A percentile compares a stretch with the other conserved stretches of the same genome.
Evolutionary conservation across 2,797 vertebrate species (phyloP).

Genomic region (Borostomias antarcticus): DNA sequence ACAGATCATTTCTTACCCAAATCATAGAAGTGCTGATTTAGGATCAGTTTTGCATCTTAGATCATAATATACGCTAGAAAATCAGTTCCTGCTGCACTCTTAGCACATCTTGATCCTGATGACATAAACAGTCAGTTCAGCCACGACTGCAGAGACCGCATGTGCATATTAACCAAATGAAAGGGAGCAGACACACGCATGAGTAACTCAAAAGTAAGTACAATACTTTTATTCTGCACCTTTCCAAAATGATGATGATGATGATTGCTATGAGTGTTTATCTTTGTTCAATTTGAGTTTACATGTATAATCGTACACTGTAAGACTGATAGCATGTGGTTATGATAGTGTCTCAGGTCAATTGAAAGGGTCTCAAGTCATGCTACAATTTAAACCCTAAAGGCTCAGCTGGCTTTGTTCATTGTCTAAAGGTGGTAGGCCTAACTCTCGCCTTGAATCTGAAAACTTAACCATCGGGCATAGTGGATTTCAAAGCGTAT

Average conservation of each 20-base stretch:
- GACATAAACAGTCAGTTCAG: too few species aligned
- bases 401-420: neutral
- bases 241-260: neutral
- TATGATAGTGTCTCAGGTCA: neutral
- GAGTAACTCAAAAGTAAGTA: too few species aligned
- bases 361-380: neutral
- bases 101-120: too few species aligned
- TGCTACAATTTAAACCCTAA: neutral
- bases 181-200: too few species aligned
- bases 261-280: neutral
- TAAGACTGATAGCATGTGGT: neutral
- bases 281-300: neutral
- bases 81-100: too few species aligned
- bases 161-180: too few species aligned
- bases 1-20: too few species aligned
- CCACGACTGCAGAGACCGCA: too few species aligned
- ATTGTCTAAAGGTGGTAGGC: slow-evolving; percentile 16
- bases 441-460: slow-evolving; percentile 26
- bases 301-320: neutral
- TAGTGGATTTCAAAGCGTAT: slow-evolving; percentile 35
- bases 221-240: too few species aligned
- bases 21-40: too few species aligned
- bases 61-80: too few species aligned
- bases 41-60: too few species aligned
- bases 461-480: slow-evolving; percentile 21